Evolutionary conservation across 2,113 vertebrate genomes (phyloP), one percentile per base, ranked within the genome.

Genomic region (Boleophthalmus pectinirostris): DNA sequence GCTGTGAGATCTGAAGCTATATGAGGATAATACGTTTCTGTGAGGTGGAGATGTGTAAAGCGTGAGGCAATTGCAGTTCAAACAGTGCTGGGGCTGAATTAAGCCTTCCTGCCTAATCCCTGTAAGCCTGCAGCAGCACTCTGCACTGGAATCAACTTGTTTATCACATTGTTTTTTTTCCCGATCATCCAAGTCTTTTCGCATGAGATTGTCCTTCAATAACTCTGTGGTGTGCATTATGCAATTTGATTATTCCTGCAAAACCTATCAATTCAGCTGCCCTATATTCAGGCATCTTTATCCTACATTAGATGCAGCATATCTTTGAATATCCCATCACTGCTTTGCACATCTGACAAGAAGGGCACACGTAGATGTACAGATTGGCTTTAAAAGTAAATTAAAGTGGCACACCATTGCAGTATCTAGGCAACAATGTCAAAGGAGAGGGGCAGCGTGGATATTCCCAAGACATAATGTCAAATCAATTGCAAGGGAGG

Each of bases 51-150:
- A 81, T 70, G 70, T 82, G 80, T 81, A 67, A 61, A 77, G 70
- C 73, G 70, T 82, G 80, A 72, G 68, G 82, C 79, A 75, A 70
- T 73, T 61, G 82, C 74, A 84, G 89, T 90, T 91, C 85, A 90
- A 89, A 91, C 77, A 79, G 82, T 86, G 89, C 82, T 86, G 69
- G 87, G 88, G 83, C 86, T 84, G 89, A 91, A 89, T 90, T 90
- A 92, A 92, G 87, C 89, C 85, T 78, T 85, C 73, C 87, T 83
- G 84, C 87, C 75, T 92, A 91, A 93, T 92, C 90, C 91, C 88
- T 77, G 77, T 88, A 91, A 91, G 85, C 91, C 90, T 74, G 80
- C 85, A 79, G 85, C 86, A 81, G 87, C 80, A 73, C 85, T 86
- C 78, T 81, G 80, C 84, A 71, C 86, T 77, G 71, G 79, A 87